These are phyloP conservation scores for Galeopsomyia nigrocyanea DNA, from an alignment of 2,888 invertebrate genomes.

Conservation along the genomic window DNA sequence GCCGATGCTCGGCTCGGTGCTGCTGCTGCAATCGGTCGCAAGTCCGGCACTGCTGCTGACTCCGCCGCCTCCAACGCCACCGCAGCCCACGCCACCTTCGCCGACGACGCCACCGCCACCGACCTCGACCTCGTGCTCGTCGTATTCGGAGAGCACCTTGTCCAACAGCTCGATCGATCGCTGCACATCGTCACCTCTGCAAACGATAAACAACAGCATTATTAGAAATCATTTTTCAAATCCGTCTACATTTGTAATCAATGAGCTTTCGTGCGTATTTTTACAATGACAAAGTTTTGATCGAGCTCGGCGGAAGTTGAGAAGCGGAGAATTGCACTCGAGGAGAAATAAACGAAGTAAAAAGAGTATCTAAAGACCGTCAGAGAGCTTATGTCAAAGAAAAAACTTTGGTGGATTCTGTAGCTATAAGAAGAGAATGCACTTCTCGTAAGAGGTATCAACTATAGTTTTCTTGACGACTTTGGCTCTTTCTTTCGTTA, in stretches of 20 bases:
- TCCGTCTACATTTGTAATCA: no score
- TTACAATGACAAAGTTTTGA: no score
- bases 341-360: no score
- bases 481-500: slow-evolving; percentile 26
- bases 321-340: no score
- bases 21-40: slow-evolving; percentile 65
- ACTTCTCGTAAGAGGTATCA: no score
- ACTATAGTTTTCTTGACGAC: slow-evolving; percentile 1
- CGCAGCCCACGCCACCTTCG: slow-evolving; percentile 66
- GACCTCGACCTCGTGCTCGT: slow-evolving; percentile 78
- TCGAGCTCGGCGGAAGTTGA: no score
- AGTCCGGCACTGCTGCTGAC: slow-evolving; percentile 47
- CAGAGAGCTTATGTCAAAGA: no score
- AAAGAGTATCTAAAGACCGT: no score
- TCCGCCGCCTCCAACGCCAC: slow-evolving; percentile 66
- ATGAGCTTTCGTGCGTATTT: no score
- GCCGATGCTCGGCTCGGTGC: slow-evolving; percentile 71
- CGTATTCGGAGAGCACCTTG: slow-evolving; percentile 91
- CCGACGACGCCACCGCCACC: slow-evolving; percentile 71
- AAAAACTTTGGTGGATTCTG: no score
- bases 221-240: no score
- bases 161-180: slow-evolving; percentile 89
- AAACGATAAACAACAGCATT: slow-evolving; percentile 60
- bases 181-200: slow-evolving; percentile 88
- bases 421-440: no score